Evolutionary conservation across 2,797 vertebrate genomes (phyloP).

Genomic region (Muraenolepis orangiensis): DNA sequence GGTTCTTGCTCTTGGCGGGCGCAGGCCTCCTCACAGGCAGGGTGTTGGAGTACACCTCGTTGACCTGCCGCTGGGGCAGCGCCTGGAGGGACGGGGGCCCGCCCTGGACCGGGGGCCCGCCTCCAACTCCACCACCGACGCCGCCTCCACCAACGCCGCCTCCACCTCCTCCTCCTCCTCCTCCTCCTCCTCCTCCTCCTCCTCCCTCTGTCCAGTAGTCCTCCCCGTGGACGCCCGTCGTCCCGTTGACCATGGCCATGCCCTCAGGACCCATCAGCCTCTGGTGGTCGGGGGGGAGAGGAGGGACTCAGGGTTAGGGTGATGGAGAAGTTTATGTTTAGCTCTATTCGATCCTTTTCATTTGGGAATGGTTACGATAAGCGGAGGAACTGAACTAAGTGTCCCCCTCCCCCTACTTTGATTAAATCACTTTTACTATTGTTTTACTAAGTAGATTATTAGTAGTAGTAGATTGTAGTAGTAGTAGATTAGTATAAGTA

Average conservation of each 20-base stretch:
- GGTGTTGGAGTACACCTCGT: conserved; percentile 96
- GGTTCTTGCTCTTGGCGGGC: conserved; percentile 89
- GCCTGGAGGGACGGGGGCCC: conserved; percentile 77
- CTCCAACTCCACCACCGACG: no score
- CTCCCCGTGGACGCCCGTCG: conserved; percentile 80
- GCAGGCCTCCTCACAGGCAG: conserved; percentile 95
- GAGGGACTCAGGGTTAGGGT: no score
- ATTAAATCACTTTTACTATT: no score
- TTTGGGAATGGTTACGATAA: no score
- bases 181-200: conserved; percentile 61
- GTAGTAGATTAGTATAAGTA: no score
- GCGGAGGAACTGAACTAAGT: no score
- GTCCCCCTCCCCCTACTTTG: no score
- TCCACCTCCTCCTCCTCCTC: conserved; percentile 71
- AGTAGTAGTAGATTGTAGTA: no score
- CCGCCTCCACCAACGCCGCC: no score
- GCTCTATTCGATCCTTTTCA: no score
- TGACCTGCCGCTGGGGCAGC: conserved; percentile 90
- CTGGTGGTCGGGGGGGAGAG: conserved; percentile 60
- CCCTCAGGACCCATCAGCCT: conserved; percentile 92
- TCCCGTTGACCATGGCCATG: conserved; percentile 88
- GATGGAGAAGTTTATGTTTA: no score
- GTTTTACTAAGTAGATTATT: no score
- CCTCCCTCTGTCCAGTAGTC: conserved; percentile 91
- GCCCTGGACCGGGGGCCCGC: conserved; percentile 75